Evolutionary conservation across 2,797 vertebrate species (phyloP).

Genomic region (Momotus momota): DNA sequence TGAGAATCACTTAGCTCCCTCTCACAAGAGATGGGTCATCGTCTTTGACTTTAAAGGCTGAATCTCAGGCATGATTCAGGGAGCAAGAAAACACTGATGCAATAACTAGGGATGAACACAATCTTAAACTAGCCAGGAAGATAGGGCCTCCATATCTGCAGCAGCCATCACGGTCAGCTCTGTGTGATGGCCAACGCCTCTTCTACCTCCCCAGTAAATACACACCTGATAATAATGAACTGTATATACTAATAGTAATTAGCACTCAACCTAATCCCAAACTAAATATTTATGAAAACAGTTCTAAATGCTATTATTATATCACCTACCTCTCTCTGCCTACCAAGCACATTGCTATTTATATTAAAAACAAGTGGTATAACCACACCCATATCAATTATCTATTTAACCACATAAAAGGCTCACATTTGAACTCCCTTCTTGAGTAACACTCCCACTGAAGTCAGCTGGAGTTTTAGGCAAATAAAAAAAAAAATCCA

Average conservation of each 20-base stretch:
- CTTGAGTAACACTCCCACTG: not conserved
- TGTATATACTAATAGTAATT: not conserved
- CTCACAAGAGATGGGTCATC: not conserved
- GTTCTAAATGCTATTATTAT: not conserved
- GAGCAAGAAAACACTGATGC: not conserved
- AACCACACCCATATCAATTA: constrained; percentile 45
- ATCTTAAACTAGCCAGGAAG: fast-evolving
- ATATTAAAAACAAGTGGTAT: constrained; percentile 41
- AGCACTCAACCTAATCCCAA: not conserved
- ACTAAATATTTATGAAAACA: not conserved
- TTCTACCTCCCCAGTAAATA: not conserved
- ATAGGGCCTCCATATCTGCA: not conserved
- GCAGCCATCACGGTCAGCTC: not conserved
- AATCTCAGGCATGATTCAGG: not conserved
- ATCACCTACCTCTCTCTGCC: not conserved
- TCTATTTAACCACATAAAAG: constrained; percentile 60
- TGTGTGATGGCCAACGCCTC: not conserved
- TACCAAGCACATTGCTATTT: not conserved
- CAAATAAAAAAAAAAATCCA: not conserved
- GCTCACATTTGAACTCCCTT: not conserved
- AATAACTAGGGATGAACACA: fast-evolving
- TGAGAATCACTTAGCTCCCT: not conserved
- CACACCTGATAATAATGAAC: not conserved
- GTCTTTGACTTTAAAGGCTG: not conserved
- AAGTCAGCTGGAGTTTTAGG: not conserved